Evolutionary conservation across 2,797 vertebrate species (phyloP), one percentile per base, ranked within the genome.

Genomic region (Muraenolepis orangiensis): DNA sequence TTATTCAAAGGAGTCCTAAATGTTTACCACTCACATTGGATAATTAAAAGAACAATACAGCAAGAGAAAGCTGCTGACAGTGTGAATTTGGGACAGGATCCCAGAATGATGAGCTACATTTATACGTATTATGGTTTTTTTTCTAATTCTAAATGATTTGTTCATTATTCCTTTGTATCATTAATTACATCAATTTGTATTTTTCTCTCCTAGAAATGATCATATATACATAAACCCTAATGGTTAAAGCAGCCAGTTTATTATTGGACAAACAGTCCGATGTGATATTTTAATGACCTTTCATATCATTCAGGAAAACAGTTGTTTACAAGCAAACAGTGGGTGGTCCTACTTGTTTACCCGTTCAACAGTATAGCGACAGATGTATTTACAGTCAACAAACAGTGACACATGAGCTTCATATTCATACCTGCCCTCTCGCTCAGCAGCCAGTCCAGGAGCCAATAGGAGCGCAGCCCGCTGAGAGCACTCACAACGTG

Each of bases 351-450:
- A 88, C 82, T 82, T 92, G 87, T 91, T 87, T 91, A 89, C 89
- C 87, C 85, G 86, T 86, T 88, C 90, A 89, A 91, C 89, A 92
- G 78, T 71, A 51, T n/a, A 81, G 87, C 87, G 88, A 90, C 90
- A 92, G 91, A 91, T 92, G 91, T 92, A 89, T 92, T 92, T 91
- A 89, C 89, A 78, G 82, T 88, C 80, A 84, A 83, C 90, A 87
- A 87, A 90, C 89, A 87, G 70, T 4, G 81, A 73, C 82, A 74
- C 85, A 87, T 87, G 80, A 87, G 82, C 86, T 91, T 90, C 89
- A 91, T 89, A 92, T 91, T 91, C 88, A 91, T 89, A 90, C 90
- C 91, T 91, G 84, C 75, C 68, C 79, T 83, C 80, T 67, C n/a
- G 69, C 66, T 29, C 46, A 78, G 85, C 83, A 72, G 70, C 76